These are phyloP conservation scores for Virgularia gustaviana DNA, from an alignment of 92 coral and sea anemone species.

Conservation along the genomic window DNA sequence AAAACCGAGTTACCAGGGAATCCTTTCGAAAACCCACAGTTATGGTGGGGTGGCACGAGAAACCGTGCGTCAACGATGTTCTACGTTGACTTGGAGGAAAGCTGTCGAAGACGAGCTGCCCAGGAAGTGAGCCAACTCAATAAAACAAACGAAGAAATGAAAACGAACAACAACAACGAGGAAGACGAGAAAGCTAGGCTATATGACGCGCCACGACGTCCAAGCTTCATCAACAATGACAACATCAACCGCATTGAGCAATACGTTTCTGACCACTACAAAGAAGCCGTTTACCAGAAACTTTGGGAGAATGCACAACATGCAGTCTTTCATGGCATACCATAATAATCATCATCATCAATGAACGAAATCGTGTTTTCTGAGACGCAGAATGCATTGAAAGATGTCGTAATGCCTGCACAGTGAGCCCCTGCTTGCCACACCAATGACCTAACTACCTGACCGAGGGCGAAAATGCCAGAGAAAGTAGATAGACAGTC, in stretches of 20 bases:
- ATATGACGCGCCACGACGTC: conserved; percentile 9
- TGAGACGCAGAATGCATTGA: not conserved
- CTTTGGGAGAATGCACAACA: conserved; percentile 34
- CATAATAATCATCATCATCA: too few relatives aligned
- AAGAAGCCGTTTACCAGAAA: conserved; percentile 33
- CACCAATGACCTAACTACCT: too few relatives aligned
- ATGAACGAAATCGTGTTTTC: not conserved
- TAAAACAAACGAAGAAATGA: not conserved
- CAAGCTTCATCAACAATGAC: conserved; percentile 11
- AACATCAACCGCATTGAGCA: conserved; percentile 10
- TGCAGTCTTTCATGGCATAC: conserved; percentile 26
- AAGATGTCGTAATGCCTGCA: not conserved
- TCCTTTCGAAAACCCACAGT: too few relatives aligned
- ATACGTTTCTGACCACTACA: conserved; percentile 14
- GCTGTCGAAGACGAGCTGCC: conserved; percentile 13
- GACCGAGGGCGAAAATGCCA: too few relatives aligned
- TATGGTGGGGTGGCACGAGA: not conserved
- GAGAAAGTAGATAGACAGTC: too few relatives aligned
- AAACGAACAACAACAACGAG: not conserved
- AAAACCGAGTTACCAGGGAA: too few relatives aligned
- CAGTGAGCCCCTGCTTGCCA: not conserved
- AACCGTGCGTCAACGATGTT: not conserved
- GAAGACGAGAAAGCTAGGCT: not conserved
- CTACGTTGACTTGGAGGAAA: conserved; percentile 27
- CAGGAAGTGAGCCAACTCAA: conserved; percentile 29